These are phyloP conservation scores for Esox lucius DNA, from an alignment of 2,797 vertebrate genomes.

Conservation along the genomic window DNA sequence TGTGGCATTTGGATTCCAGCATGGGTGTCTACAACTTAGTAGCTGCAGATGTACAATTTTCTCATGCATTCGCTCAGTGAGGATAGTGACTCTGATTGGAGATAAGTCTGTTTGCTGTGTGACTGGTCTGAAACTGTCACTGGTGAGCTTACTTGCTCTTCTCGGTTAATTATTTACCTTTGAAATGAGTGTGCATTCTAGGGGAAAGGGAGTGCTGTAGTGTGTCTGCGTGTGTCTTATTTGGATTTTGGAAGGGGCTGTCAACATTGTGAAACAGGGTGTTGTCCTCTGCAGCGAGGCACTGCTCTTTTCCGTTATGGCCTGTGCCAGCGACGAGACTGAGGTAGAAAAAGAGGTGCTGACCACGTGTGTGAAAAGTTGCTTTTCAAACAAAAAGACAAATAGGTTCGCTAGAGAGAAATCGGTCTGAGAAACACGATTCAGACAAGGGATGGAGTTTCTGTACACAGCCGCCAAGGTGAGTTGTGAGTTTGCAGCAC, in stretches of 20 bases:
- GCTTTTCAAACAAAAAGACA: conserved; percentile 22
- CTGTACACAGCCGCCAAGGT: conserved; percentile 62
- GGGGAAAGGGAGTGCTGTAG: neutral
- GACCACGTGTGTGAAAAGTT: conserved; percentile 14
- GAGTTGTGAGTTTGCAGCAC: conserved; percentile 47
- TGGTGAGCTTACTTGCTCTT: conserved; percentile 42
- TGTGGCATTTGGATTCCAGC: neutral
- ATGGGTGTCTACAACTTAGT: conserved; percentile 6
- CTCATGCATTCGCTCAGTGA: neutral
- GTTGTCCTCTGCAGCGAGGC: conserved; percentile 39
- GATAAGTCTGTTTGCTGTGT: conserved; percentile 59
- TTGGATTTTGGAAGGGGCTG: conserved; percentile 41
- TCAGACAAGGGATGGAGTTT: conserved; percentile 66
- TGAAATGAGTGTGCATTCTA: conserved; percentile 10
- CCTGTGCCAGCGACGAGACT: conserved; percentile 17
- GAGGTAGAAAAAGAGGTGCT: neutral
- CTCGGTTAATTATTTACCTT: conserved; percentile 76
- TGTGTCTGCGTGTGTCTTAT: conserved; percentile 41
- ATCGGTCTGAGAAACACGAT: neutral
- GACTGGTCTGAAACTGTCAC: conserved; percentile 40
- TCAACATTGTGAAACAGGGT: conserved; percentile 42
- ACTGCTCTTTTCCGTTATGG: conserved; percentile 56
- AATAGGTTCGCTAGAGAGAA: conserved; percentile 12
- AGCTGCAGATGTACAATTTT: neutral
- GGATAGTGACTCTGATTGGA: conserved; percentile 8